phyloP scores from a whole-genome alignment of 2,888 invertebrate genomes.

The Pseudococcus longispinus region DNA sequence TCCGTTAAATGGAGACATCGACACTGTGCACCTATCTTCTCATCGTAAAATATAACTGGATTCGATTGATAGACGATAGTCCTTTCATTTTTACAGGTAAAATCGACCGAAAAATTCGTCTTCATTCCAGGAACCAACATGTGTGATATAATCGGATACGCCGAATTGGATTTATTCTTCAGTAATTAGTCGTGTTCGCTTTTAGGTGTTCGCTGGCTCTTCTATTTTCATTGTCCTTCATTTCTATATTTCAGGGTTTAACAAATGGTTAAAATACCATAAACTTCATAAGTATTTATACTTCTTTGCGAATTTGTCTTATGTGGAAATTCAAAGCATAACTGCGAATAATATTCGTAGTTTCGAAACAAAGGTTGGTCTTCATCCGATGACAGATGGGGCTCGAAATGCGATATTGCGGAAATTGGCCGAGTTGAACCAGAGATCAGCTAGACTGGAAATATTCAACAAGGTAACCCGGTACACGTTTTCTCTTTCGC shows the following conservation, averaged over 20 bases:
- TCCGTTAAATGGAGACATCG: no score
- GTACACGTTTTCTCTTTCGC: background rate
- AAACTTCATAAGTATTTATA: conserved; percentile 49
- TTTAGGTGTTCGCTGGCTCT: background rate
- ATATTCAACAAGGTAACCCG: background rate
- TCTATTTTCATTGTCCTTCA: background rate
- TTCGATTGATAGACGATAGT: no score
- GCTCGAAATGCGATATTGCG: conserved; percentile 35
- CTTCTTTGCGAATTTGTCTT: conserved; percentile 36
- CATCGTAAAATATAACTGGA: no score
- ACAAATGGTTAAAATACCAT: conserved; percentile 29
- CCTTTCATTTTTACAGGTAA: background rate
- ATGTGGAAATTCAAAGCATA: conserved; percentile 11
- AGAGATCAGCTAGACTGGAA: background rate
- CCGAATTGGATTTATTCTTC: conserved; percentile 22
- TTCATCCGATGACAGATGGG: conserved; percentile 32
- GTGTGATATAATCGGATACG: conserved; percentile 1
- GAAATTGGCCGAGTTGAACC: conserved; percentile 2
- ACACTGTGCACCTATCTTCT: no score
- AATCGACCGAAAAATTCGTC: background rate
- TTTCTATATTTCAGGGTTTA: background rate
- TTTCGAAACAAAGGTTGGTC: conserved; percentile 32
- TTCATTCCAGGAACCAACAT: conserved; percentile 7
- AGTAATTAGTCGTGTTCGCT: background rate
- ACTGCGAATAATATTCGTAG: background rate